phyloP scores from a whole-genome alignment of 2,797 vertebrate species.

The Hafferia zeledoni region DNA sequence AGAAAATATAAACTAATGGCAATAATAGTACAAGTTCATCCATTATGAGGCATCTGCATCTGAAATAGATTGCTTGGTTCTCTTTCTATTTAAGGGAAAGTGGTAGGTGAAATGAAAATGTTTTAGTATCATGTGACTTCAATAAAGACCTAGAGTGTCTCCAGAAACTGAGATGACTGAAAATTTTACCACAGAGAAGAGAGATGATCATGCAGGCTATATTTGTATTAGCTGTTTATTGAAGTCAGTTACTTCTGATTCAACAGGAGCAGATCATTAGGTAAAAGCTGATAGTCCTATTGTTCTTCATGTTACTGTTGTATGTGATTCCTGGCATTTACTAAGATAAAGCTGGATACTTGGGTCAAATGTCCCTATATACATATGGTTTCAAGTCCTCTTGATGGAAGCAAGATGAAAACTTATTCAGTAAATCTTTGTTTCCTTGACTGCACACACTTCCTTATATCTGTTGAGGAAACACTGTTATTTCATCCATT shows the following conservation, averaged over 20 bases:
- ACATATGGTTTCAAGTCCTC: neutral
- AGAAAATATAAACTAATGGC: neutral
- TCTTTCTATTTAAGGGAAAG: neutral
- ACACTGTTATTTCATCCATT: neutral
- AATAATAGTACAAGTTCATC: neutral
- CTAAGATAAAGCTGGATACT: neutral
- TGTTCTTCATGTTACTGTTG: neutral
- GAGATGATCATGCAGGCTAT: neutral
- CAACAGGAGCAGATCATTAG: neutral
- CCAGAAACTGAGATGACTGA: neutral
- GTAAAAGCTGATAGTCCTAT: neutral
- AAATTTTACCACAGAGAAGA: neutral
- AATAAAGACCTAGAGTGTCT: neutral
- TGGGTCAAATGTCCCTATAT: neutral
- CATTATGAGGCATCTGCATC: neutral
- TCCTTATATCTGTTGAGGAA: neutral
- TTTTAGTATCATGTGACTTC: neutral
- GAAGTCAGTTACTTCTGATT: neutral
- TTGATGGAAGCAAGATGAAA: neutral
- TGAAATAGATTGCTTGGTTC: neutral
- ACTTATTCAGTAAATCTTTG: neutral
- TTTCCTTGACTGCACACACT: neutral
- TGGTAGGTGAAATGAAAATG: neutral
- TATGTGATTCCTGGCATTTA: neutral
- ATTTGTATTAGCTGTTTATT: neutral